Conservation (phyloP, 2,888 invertebrate species). For the Rhagium mordax region DNA sequence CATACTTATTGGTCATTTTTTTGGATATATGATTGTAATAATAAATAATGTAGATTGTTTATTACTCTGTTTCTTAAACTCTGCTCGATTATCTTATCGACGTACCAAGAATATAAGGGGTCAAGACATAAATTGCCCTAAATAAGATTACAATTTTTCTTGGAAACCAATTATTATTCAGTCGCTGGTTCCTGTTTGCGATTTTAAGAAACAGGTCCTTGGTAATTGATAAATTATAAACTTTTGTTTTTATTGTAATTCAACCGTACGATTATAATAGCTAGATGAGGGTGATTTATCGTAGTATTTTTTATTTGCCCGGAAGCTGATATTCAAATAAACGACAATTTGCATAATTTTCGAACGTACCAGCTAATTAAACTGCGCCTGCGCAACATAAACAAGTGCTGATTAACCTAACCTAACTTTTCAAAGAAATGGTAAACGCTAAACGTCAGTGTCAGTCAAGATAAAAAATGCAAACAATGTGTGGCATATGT, state of each 20-base stretch:
- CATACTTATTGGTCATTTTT: slow-evolving; percentile 27
- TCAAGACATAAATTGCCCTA: slow-evolving; percentile 51
- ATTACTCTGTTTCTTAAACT: slow-evolving; percentile 21
- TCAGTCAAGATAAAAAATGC: neutral
- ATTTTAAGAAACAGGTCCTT: neutral
- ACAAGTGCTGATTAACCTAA: neutral
- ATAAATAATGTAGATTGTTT: slow-evolving; percentile 1
- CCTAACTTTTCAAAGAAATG: neutral
- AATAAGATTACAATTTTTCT: slow-evolving; percentile 47
- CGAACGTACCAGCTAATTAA: neutral
- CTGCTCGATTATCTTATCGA: slow-evolving; percentile 37
- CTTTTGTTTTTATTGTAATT: neutral
- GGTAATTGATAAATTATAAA: neutral
- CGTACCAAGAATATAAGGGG: slow-evolving; percentile 38
- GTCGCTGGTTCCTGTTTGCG: slow-evolving; percentile 3
- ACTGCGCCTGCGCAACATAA: neutral
- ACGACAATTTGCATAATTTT: neutral
- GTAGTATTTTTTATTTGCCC: neutral
- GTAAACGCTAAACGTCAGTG: neutral
- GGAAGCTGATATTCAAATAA: neutral
- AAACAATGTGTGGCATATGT: neutral
- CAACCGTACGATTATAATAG: neutral
- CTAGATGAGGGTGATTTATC: neutral
- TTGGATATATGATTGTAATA: neutral
- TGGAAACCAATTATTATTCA: slow-evolving; percentile 32